Conservation (phyloP, 2,888 invertebrate genomes). For the Ochropacha duplaris region DNA sequence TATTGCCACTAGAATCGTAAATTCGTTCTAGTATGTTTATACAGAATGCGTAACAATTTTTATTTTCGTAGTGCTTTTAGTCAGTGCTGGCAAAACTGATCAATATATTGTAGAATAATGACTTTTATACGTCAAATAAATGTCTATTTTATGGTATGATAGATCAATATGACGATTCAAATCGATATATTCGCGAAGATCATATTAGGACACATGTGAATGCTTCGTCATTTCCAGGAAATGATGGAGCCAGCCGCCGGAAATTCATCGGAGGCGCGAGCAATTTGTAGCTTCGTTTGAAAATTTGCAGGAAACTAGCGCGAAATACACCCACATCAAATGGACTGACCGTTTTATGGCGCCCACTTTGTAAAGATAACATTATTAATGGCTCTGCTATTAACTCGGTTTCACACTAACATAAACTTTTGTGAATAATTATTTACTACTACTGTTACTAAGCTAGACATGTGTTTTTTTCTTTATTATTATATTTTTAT, state of each 20-base stretch:
- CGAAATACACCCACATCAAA: conserved; percentile 29
- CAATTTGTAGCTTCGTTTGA: conserved; percentile 62
- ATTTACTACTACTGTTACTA: neutral
- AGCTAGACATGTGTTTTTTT: no score
- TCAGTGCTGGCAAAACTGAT: neutral
- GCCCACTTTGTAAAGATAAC: conserved; percentile 6
- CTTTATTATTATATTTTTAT: no score
- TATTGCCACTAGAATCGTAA: conserved; percentile 39
- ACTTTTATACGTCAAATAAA: no score
- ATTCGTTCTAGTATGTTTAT: conserved; percentile 36
- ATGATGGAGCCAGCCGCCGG: conserved; percentile 56
- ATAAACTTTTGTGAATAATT: neutral
- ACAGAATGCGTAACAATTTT: conserved; percentile 17
- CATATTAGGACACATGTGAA: conserved; percentile 41
- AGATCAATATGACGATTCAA: neutral
- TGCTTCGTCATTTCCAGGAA: conserved; percentile 67
- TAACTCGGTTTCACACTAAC: neutral
- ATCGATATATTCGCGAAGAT: conserved; percentile 24
- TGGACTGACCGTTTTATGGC: conserved; percentile 16
- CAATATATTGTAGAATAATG: neutral
- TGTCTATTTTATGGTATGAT: no score
- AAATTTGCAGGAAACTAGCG: conserved; percentile 62
- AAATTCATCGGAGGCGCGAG: conserved; percentile 64
- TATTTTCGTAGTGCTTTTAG: neutral
- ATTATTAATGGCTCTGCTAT: neutral